Conservation (phyloP, 2,113 vertebrate genomes). For the Recurvirostra avosetta region DNA sequence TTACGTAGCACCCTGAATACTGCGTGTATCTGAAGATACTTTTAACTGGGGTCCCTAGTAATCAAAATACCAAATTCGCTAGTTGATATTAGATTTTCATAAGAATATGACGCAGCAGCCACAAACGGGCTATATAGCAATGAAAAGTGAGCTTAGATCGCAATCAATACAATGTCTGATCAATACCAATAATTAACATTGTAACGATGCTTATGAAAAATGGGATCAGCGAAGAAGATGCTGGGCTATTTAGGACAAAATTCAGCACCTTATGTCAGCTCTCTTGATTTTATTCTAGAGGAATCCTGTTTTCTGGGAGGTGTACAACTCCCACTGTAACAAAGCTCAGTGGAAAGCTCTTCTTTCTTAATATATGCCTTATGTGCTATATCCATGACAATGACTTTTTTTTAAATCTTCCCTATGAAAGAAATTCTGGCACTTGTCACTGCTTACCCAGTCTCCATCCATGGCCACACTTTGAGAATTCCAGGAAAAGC, state of each 20-base stretch:
- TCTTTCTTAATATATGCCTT: background rate
- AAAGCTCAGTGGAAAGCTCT: background rate
- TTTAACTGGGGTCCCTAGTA: background rate
- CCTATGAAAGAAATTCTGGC: background rate
- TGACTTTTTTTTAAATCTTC: background rate
- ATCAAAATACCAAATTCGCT: background rate
- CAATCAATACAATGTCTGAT: background rate
- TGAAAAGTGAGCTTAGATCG: background rate
- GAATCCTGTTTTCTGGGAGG: background rate
- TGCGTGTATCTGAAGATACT: no score
- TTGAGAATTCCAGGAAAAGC: background rate
- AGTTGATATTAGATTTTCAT: background rate
- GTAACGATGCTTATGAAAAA: background rate
- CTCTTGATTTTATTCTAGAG: background rate
- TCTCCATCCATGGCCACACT: background rate
- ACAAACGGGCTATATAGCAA: accelerated
- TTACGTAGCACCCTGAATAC: background rate
- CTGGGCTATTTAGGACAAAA: background rate
- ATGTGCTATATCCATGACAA: background rate
- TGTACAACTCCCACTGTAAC: background rate
- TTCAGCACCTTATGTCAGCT: background rate
- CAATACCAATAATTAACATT: background rate
- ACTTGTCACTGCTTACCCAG: background rate
- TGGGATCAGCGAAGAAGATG: accelerated
- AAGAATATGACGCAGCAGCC: background rate